Base-by-base conservation (phyloP, 2,888 invertebrate species). In the Synanthedon myopaeformis region DNA sequence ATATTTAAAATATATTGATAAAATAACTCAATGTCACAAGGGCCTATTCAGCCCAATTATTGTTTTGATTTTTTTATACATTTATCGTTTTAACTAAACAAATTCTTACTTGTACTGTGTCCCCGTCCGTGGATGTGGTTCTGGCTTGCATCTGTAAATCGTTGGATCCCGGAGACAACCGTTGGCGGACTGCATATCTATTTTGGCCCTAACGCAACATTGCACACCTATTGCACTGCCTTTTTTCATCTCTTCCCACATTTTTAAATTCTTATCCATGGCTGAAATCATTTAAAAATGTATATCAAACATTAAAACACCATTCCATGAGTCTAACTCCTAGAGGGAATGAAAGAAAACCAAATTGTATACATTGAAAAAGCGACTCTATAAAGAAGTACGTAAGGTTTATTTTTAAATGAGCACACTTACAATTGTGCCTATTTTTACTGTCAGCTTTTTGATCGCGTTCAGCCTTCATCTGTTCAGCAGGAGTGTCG, bases 101-200 rank as follows among this genome's bases (percentile, higher is more conserved):
- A 23, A 23, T 23, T 13, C 88, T 70, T 83, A 97, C 96, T 98
- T 99, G 88, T 99, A 99, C 83, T 96, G 94, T 23, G 90, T 92
- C 54, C 97, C 98, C 6, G 98, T 99, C 35, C 95, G 89, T 0
- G 98, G 96, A 87, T 99, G 99, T 1, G 92, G 89, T 74, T 99
- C 98, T 53, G 93, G 93, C 82, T 99, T 99, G 85, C 98, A 99
- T 13, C 99, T 90, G 79, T 98, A 99, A 69, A 99, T 98, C 23
- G 99, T 98, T 41, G 99, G 99, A 89, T 99, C 99, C 42, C 99
- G 89, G 91, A 99, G 85, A 67, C 98, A 99, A 1, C 99, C 99
- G 79, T 99, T 99, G 14, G 92, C 89, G 0, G 97, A 97, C 66
- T 93, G 90, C 97, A 99, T 99, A 80, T 98, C 96, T 56, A 99